Evolutionary conservation across 2,113 vertebrate species (phyloP).

Genomic region (Sylvilagus bachmani): DNA sequence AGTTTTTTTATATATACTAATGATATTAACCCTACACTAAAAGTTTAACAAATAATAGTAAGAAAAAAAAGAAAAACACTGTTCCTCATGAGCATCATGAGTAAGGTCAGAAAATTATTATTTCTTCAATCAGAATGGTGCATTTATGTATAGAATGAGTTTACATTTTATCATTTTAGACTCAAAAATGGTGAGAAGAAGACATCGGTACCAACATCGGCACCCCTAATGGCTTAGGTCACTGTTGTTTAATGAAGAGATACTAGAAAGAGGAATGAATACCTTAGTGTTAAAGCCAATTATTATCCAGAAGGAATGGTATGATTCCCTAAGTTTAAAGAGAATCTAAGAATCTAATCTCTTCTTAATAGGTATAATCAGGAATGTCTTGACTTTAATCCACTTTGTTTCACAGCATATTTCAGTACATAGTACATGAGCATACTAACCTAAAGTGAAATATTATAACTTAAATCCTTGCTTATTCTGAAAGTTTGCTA

Average conservation of each 20-base stretch:
- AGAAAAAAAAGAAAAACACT: no score
- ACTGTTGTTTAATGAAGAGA: neutral
- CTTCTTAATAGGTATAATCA: neutral
- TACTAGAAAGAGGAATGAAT: neutral
- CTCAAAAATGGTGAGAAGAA: neutral
- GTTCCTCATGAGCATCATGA: neutral
- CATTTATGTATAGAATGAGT: neutral
- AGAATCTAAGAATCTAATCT: conserved; percentile 2
- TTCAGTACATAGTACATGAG: neutral
- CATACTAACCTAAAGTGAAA: neutral
- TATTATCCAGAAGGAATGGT: neutral
- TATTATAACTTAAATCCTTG: neutral
- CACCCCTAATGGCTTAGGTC: neutral
- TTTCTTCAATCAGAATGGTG: neutral
- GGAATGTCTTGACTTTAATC: neutral
- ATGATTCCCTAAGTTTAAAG: neutral
- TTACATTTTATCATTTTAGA: neutral
- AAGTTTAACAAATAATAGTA: no score
- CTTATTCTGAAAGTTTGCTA: neutral
- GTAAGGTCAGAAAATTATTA: neutral
- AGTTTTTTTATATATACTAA: no score
- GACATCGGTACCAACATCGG: neutral
- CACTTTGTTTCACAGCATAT: neutral
- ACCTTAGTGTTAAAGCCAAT: neutral
- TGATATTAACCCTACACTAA: no score